A percentile compares a stretch with the other conserved stretches of the same genome.
phyloP scores from a whole-genome alignment of 2,797 vertebrate genomes.

The Acipenser transmontanus region DNA sequence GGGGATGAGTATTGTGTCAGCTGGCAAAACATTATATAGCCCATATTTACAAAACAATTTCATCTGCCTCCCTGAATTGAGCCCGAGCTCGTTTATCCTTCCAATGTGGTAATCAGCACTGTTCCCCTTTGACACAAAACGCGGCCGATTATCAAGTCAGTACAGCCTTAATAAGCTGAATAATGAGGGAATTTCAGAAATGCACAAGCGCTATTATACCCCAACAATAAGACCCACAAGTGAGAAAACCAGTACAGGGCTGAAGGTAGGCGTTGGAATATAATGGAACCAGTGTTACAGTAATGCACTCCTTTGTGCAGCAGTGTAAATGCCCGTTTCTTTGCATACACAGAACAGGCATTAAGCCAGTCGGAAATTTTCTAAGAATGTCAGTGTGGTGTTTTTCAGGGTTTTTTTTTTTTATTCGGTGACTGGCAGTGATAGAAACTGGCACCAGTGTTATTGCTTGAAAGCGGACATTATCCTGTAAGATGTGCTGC shows the following conservation, averaged over 20 bases:
- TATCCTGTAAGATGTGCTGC: constrained; percentile 87
- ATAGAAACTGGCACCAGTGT: constrained; percentile 80
- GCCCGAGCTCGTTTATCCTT: constrained; percentile 52
- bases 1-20: constrained; percentile 36
- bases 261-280: constrained; percentile 90
- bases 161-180: constrained; percentile 97
- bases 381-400: constrained; percentile 79
- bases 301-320: constrained; percentile 94
- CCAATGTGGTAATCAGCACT: constrained; percentile 69
- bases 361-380: constrained; percentile 90
- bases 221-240: constrained; percentile 94
- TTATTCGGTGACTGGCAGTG: constrained; percentile 73
- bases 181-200: constrained; percentile 99
- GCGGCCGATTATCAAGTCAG: constrained; percentile 84
- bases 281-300: constrained; percentile 95
- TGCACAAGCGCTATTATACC: constrained; percentile 90
- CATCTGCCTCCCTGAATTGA: constrained; percentile 40
- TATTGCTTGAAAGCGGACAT: constrained; percentile 86
- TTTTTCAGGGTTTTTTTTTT: constrained; percentile 15
- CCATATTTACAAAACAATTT: constrained; percentile 60
- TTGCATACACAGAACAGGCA: constrained; percentile 85
- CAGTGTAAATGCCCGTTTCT: constrained; percentile 93
- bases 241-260: constrained; percentile 79
- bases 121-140: constrained; percentile 70
- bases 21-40: constrained; percentile 33